Evolutionary conservation across 1,140 invertebrate species (phyloP), one percentile per base, ranked within the genome.

Genomic region (Oncopeltus fasciatus): DNA sequence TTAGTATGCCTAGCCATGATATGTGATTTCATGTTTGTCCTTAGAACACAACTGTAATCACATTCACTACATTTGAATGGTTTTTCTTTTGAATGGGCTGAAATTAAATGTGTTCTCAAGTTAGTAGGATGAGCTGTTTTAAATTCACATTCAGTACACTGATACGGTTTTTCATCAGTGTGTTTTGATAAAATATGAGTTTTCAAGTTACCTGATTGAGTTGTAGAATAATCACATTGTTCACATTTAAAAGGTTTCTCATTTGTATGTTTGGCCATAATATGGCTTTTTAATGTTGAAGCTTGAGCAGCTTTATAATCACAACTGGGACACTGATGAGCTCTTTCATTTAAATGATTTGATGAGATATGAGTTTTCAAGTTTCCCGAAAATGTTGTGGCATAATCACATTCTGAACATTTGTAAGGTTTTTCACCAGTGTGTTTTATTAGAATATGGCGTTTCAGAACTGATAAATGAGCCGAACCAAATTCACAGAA

Each of bases 1-100:
- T 20, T 38, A 20, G 57, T 59, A 44, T 59, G 57, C 16, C 26
- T 38, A 2, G 57, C 43, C 38, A 59, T 59, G 20, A 59, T 38
- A 26, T 59, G 57, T 24, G 38, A 21, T 44, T 38, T 59, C 9
- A 59, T 18, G 18, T n/a, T 38, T 1, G 18, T 43, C 14, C 14
- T 43, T 21, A 43, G 38, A 24, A 28, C 31, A 11, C 24, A 38
- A 2, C 33, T 43, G 24, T 59, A 59, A 38, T 31, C 21, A 44
- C 57, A 59, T n/a, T 38, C 26, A 11, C n/a, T 9, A 20, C 57
- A 59, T 43, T 38, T 18, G 26, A 28, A 20, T 20, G 57, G 57
- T 59, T 59, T 59, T 24, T 38, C 57, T 11, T 59, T 20, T 3
- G 31, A 24, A 44, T 59, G 57, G 21, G n/a, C 18, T 24, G 33